These are phyloP conservation scores for Vombatus ursinus DNA, from an alignment of 2,113 vertebrate genomes.

Conservation along the genomic window DNA sequence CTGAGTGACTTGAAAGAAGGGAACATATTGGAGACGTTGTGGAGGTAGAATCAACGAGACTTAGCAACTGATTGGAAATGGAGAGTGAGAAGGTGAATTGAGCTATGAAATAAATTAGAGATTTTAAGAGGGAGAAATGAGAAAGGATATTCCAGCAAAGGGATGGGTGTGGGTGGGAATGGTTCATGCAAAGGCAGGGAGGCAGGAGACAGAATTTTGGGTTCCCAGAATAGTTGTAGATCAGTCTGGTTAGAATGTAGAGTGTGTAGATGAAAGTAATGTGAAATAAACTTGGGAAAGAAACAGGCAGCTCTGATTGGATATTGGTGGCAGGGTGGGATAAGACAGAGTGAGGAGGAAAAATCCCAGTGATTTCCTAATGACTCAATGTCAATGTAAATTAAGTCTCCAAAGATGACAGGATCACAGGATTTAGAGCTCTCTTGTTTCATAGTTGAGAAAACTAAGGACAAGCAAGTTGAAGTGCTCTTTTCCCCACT, in stretches of 20 bases:
- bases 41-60: neutral
- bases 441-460: neutral
- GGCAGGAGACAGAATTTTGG: neutral
- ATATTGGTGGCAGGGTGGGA: neutral
- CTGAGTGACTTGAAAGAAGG: neutral
- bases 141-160: neutral
- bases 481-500: neutral
- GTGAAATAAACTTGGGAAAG: neutral
- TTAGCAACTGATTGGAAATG: neutral
- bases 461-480: neutral
- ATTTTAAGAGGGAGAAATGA: neutral
- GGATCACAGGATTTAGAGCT: neutral
- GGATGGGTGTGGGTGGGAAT: neutral
- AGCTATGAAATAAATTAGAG: neutral
- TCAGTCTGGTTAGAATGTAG: neutral
- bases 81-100: neutral
- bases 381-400: neutral
- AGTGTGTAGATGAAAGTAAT: neutral
- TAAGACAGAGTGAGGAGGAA: neutral
- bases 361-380: neutral
- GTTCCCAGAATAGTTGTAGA: neutral
- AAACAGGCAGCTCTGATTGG: neutral
- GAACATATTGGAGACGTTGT: neutral
- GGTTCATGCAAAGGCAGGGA: neutral
- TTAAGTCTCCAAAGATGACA: neutral